These are phyloP conservation scores for Cryptotis parvus DNA, from an alignment of 2,113 vertebrate species.

Conservation along the genomic window DNA sequence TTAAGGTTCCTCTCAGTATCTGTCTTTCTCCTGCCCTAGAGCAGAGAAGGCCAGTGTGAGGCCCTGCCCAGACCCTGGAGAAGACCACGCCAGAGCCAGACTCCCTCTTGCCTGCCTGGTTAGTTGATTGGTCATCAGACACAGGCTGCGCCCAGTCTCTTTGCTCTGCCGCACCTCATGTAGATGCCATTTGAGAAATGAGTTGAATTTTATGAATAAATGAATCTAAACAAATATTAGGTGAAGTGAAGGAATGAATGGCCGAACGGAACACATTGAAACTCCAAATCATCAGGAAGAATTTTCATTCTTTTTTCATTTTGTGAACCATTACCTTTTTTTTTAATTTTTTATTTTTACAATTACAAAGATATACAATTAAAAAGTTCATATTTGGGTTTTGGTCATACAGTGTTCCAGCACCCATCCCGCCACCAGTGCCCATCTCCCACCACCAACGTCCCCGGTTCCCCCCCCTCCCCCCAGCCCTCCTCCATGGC, in stretches of 20 bases:
- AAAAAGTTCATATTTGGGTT: no score
- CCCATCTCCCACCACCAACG: no score
- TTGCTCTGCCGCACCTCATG: not conserved
- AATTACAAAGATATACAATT: no score
- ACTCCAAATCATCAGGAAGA: constrained; percentile 33
- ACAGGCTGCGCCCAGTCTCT: not conserved
- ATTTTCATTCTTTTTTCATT: no score
- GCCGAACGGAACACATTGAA: constrained; percentile 17
- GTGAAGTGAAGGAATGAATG: constrained; percentile 23
- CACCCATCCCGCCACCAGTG: no score
- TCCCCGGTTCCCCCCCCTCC: no score
- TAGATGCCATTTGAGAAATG: not conserved
- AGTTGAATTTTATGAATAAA: constrained; percentile 31
- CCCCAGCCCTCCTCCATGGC: no score
- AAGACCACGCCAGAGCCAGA: not conserved
- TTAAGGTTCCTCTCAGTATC: not conserved
- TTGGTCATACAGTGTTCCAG: no score
- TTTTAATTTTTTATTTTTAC: no score
- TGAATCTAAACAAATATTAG: constrained; percentile 43
- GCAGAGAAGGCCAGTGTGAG: not conserved
- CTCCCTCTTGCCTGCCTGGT: fast-evolving
- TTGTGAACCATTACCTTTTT: no score
- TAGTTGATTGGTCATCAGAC: not conserved
- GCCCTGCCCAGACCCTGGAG: fast-evolving
- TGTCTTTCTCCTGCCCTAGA: not conserved